These are phyloP conservation scores for Aurelia sp. DNA, from an alignment of 30 jellyfish, hydroid and myxozoan species.

Conservation along the genomic window DNA sequence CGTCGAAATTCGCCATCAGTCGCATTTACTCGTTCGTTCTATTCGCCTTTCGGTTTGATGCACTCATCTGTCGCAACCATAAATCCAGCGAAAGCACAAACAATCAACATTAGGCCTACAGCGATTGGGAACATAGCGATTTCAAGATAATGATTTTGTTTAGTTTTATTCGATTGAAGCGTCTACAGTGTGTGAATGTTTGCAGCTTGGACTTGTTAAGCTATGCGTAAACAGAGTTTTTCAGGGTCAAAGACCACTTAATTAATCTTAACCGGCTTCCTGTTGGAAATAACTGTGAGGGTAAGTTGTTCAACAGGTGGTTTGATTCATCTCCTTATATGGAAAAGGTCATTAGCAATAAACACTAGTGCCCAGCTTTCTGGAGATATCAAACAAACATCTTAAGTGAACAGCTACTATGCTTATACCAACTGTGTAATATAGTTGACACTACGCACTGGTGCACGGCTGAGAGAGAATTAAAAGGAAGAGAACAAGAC, in stretches of 20 bases:
- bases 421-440: too few species aligned
- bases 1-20: too few species aligned
- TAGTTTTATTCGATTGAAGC: too few species aligned
- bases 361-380: too few species aligned
- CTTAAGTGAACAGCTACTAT: too few species aligned
- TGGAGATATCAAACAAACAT: too few species aligned
- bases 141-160: too few species aligned
- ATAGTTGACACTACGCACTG: too few species aligned
- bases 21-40: too few species aligned
- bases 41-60: conserved; percentile 56
- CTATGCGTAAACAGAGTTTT: neutral
- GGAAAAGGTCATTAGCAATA: neutral
- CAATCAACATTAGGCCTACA: conserved; percentile 77
- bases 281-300: conserved; percentile 16
- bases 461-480: too few species aligned
- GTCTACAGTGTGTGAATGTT: neutral
- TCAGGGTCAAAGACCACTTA: conserved; percentile 53
- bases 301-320: conserved; percentile 19
- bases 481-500: too few species aligned
- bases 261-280: conserved; percentile 19
- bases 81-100: conserved; percentile 82
- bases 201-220: conserved; percentile 6
- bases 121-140: conserved; percentile 59
- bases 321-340: conserved; percentile 7
- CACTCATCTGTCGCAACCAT: conserved; percentile 88